These are phyloP conservation scores for Chrysolophus pictus DNA, from an alignment of 2,797 vertebrate genomes.

Conservation along the genomic window DNA sequence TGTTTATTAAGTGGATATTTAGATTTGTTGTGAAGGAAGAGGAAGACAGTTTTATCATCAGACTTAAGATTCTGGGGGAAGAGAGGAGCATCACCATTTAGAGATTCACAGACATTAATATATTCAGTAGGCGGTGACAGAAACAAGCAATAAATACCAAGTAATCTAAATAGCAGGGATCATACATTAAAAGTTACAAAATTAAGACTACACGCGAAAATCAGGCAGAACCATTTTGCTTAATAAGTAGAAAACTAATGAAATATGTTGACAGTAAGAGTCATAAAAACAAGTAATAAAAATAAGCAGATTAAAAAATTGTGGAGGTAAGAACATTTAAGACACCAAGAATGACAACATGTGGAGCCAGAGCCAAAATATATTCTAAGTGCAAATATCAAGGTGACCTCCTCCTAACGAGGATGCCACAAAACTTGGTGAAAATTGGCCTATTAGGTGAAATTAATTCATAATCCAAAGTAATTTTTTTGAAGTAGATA, in stretches of 20 bases:
- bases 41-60: conserved; percentile 1
- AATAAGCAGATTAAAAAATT: conserved; percentile 56
- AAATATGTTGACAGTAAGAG: conserved; percentile 67
- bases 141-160: conserved; percentile 53
- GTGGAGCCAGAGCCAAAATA: conserved; percentile 21
- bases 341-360: conserved; percentile 30
- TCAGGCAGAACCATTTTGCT: conserved; percentile 43
- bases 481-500: background rate
- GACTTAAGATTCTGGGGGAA: background rate
- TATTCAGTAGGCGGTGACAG: conserved; percentile 31
- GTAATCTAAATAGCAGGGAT: conserved; percentile 12
- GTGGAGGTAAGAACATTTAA: conserved; percentile 48
- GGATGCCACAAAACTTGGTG: background rate
- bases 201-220: conserved; percentile 45
- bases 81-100: conserved; percentile 25
- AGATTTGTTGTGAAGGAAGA: conserved; percentile 1
- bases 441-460: conserved; percentile 5
- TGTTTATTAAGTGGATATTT: background rate
- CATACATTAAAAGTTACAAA: conserved; percentile 55
- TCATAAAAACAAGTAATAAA: conserved; percentile 70
- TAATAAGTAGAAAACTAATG: conserved; percentile 57
- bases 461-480: background rate
- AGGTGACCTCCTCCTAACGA: conserved; percentile 36
- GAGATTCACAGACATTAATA: conserved; percentile 2
- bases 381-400: conserved; percentile 18